Base-by-base conservation (phyloP, 2,797 vertebrate genomes). In the Myoxocephalus aenaeus region DNA sequence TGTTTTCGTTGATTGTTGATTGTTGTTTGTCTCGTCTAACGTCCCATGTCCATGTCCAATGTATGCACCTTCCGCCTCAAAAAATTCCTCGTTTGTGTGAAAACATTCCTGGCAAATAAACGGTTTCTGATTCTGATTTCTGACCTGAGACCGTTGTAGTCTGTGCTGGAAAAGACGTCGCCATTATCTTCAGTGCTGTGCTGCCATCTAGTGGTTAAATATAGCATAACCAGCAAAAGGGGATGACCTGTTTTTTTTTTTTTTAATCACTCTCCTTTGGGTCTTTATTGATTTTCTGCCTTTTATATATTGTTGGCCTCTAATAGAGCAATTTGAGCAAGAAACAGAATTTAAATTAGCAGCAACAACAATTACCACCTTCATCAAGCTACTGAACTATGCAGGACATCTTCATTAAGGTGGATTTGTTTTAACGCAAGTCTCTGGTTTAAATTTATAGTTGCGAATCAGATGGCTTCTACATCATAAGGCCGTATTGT, bases 171-270 rank as follows among this genome's bases (percentile, higher is more conserved):
- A 36, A n/a, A 38, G 20, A 2, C 13, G 3, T 38, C n/a, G 13
- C 3, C 51, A 13, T 56, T 56, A 29, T 56, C 59, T 71, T 34
- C 61, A 46, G 58, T 14, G 17, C 53, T 62, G 34, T 66, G 69
- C 59, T 89, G 85, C 89, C 89, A 90, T 68, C 90, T 90, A 65
- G 63, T 84, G 86, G 77, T 65, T 7, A 2, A 3, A 61, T 29
- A 51, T 36, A 69, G 27, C 14, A 65, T 6, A 38, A 78, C n/a
- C 27, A 48, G 10, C 17, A 32, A 14, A 27, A 36, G 27, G 4
- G 22, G 25, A 50, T 65, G 10, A 51, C 20, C 40, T 11, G 9
- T 32, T 65, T 32, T 48, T 0, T 58, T 59, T 38, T 44, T 10
- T 56, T 29, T 34, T 34, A 63, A 6, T 63, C 22, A 29, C 17